Evolutionary conservation across 1,140 invertebrate species (phyloP), one percentile per base, ranked within the genome.

Genomic region (Dreissena polymorpha): DNA sequence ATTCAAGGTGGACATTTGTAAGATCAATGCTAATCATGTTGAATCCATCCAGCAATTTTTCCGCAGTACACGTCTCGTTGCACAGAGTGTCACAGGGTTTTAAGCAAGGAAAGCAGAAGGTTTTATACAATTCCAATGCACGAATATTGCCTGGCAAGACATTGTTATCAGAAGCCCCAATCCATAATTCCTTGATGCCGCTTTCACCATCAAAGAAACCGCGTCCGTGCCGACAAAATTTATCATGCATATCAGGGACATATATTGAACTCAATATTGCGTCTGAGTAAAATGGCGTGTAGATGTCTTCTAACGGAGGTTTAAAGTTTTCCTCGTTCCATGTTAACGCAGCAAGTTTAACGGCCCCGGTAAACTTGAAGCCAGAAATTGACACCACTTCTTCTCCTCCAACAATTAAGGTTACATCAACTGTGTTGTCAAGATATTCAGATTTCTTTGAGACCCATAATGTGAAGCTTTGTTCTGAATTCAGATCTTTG

Each of bases 141-240:
- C 16, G 57, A 12, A 60, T 60, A 60, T 12, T 60, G 57, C 57
- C 57, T 23, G 21, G 16, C 21, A 39, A 0, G 10, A 70, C 29
- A 39, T 70, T 71, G 55, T 53, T 71, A 39, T 79, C 39, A 12
- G 77, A 70, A 12, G 70, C 68, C 14, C 77, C 77, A 49, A 79
- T 23, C 77, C 77, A 79, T 25, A 79, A 53, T 18, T 79, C 77
- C 25, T 79, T 79, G 14, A 79, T 69, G n/a, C 74, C 50, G n/a
- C 77, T 79, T 39, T 79, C 67, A n/a, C 23, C 65, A 14, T 79
- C 77, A 69, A 70, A 70, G 53, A 70, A 79, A 1, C 51, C 77
- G 18, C 50, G 21, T 16, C 77, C 77, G 39, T 79, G 53, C 16
- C 67, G 50, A 50, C 77, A 79, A 10, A 50, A 51, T 50, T 70